A percentile compares a stretch with the other conserved stretches of the same genome.
Conservation (phyloP, 2,888 invertebrate species). For the Tenthredo notha region DNA sequence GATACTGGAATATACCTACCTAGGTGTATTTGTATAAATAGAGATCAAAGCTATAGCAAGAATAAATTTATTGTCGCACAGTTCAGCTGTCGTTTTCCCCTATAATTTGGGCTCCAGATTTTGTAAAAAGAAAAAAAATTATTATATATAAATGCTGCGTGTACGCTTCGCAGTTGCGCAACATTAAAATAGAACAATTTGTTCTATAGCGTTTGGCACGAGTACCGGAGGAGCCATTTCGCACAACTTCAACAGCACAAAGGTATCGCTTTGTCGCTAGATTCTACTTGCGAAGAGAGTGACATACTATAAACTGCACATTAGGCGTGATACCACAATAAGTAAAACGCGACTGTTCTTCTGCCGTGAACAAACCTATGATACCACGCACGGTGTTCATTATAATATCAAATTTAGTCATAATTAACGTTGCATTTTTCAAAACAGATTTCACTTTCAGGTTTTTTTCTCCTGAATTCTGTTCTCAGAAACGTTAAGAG, state of each 20-base stretch:
- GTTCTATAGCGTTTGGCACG: conserved; percentile 52
- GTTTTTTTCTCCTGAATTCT: neutral
- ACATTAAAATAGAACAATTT: conserved; percentile 50
- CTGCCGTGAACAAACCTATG: neutral
- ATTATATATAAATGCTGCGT: neutral
- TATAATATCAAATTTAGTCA: neutral
- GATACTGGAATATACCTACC: neutral
- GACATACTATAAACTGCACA: conserved; percentile 22
- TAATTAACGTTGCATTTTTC: neutral
- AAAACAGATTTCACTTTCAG: neutral
- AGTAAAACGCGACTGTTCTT: neutral
- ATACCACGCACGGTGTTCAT: neutral
- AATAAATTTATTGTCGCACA: conserved; percentile 11
- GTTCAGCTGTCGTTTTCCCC: conserved; percentile 41
- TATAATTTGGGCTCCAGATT: conserved; percentile 19
- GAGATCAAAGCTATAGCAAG: conserved; percentile 39
- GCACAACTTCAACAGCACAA: conserved; percentile 47
- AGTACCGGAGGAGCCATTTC: conserved; percentile 33
- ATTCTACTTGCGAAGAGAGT: conserved; percentile 20
- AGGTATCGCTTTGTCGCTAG: conserved; percentile 44
- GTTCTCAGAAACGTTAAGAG: neutral
- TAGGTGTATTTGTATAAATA: conserved; percentile 6
- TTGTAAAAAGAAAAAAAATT: neutral
- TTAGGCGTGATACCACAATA: conserved; percentile 37
- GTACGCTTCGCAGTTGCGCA: conserved; percentile 31